A percentile compares a stretch with the other conserved stretches of the same genome.
Conservation (phyloP, 2,888 invertebrate genomes). For the Catotricha subobsoleta region DNA sequence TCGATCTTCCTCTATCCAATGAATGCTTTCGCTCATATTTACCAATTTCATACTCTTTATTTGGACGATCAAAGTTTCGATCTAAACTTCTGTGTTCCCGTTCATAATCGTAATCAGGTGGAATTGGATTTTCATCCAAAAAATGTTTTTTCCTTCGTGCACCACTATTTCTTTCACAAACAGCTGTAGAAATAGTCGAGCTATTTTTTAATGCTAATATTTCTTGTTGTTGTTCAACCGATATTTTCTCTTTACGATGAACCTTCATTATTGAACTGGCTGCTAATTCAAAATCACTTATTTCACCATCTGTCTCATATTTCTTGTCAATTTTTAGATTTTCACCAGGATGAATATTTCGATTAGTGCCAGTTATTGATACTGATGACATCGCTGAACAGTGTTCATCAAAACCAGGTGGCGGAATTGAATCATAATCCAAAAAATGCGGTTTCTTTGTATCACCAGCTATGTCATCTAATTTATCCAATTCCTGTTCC, state of each 20-base stretch:
- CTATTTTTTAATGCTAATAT: no score
- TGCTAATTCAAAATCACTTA: constrained; percentile 28
- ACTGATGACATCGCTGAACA: constrained; percentile 8
- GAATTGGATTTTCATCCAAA: constrained; percentile 29
- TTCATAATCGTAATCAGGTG: constrained; percentile 27
- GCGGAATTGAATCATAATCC: constrained; percentile 41
- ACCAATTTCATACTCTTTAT: constrained; percentile 7
- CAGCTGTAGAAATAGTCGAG: neutral
- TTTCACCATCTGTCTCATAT: constrained; percentile 27
- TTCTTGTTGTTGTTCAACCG: no score
- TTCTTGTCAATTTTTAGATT: constrained; percentile 28
- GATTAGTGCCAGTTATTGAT: constrained; percentile 3
- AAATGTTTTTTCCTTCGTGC: constrained; percentile 24
- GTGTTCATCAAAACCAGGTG: constrained; percentile 30
- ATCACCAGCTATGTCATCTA: constrained; percentile 17
- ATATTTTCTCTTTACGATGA: constrained; percentile 3
- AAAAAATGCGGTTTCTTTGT: constrained; percentile 40
- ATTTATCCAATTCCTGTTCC: constrained; percentile 15
- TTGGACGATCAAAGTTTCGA: constrained; percentile 25
- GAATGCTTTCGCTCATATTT: constrained; percentile 12
- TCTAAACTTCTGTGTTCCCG: constrained; percentile 28
- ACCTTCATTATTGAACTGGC: constrained; percentile 26
- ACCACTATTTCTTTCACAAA: constrained; percentile 5
- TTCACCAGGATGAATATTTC: constrained; percentile 17
- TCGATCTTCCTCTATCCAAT: constrained; percentile 10